Evolutionary conservation across 2,113 vertebrate species (phyloP).

Genomic region (Ceratotherium simum): DNA sequence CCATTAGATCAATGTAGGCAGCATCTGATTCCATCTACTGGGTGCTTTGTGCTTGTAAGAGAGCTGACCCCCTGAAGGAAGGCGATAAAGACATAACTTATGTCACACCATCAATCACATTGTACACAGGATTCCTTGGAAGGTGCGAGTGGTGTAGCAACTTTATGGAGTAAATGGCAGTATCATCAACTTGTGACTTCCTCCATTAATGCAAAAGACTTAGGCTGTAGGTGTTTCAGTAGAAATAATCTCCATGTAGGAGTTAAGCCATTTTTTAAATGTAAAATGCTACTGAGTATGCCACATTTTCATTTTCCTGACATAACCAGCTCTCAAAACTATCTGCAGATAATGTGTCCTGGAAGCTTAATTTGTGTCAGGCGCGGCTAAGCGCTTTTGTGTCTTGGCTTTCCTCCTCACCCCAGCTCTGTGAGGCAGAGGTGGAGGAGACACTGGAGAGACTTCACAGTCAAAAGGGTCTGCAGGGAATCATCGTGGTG

Average conservation of each 20-base stretch:
- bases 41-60: neutral
- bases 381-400: too few relatives aligned
- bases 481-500: constrained; percentile 96
- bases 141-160: neutral
- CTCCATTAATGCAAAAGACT: neutral
- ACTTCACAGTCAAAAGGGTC: constrained; percentile 96
- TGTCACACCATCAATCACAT: neutral
- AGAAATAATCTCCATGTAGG: neutral
- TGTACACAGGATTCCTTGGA: neutral
- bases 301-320: neutral
- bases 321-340: neutral
- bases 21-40: neutral
- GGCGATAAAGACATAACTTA: neutral
- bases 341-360: neutral
- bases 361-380: too few relatives aligned
- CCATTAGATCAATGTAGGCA: neutral
- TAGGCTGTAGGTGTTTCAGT: neutral
- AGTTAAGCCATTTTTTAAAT: neutral
- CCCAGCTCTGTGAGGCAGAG: constrained; percentile 90
- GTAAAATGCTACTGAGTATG: neutral
- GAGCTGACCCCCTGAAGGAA: neutral
- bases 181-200: neutral
- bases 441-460: constrained; percentile 97
- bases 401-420: too few relatives aligned
- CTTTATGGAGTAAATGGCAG: neutral